phyloP scores from a whole-genome alignment of 2,113 vertebrate species.

The Coregonus clupeaformis region DNA sequence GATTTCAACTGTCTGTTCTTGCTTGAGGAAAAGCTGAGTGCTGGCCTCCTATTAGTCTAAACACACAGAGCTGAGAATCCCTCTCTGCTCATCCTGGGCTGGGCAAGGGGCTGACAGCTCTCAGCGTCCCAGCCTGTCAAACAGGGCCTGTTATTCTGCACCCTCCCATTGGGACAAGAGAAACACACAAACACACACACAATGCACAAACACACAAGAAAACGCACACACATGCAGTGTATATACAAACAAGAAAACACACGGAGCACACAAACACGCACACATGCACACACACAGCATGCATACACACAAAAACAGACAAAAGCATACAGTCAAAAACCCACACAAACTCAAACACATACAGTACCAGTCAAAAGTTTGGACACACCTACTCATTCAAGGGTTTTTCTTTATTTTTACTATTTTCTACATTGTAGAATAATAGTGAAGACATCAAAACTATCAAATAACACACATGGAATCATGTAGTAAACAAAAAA shows the following conservation, averaged over 20 bases:
- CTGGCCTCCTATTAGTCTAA: conserved; percentile 97
- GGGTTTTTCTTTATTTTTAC: too few relatives aligned
- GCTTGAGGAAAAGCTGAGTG: conserved; percentile 93
- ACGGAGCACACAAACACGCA: conserved; percentile 18
- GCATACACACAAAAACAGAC: conserved; percentile 8
- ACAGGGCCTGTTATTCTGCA: conserved; percentile 83
- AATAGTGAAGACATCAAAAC: too few relatives aligned
- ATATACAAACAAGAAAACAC: too few relatives aligned
- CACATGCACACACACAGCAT: conserved; percentile 31
- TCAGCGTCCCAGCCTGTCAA: conserved; percentile 89
- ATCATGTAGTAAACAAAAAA: too few relatives aligned
- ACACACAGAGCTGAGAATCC: conserved; percentile 87
- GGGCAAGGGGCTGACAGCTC: conserved; percentile 88
- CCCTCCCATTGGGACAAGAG: conserved; percentile 76
- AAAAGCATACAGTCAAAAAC: neutral
- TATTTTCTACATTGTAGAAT: too few relatives aligned
- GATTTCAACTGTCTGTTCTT: conserved; percentile 98
- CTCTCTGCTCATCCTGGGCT: conserved; percentile 74
- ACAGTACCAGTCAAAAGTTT: too few relatives aligned
- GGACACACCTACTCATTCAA: too few relatives aligned
- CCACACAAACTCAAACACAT: conserved; percentile 22
- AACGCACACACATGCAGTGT: conserved; percentile 11
- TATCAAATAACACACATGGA: too few relatives aligned
- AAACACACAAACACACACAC: conserved; percentile 27
- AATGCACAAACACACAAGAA: conserved; percentile 22